A percentile compares a stretch with the other conserved stretches of the same genome.
Conservation (phyloP, 2,113 vertebrate species). For the Menura novaehollandiae region DNA sequence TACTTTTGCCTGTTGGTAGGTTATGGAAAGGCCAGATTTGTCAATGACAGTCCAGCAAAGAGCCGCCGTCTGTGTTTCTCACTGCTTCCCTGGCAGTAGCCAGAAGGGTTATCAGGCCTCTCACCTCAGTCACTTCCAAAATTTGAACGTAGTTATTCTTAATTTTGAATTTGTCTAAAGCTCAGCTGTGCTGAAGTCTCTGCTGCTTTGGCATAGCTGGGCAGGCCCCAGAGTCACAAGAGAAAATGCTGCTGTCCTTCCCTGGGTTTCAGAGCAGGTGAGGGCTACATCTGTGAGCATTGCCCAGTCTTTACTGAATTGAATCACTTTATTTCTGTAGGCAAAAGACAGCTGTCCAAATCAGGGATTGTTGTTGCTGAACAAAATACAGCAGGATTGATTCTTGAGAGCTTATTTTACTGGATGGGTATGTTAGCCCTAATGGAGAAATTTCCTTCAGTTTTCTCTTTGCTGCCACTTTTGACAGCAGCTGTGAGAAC, state of each 20-base stretch:
- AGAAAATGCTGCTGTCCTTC: background rate
- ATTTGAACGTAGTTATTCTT: background rate
- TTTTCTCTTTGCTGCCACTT: background rate
- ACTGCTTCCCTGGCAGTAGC: background rate
- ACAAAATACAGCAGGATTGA: background rate
- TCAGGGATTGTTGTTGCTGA: background rate
- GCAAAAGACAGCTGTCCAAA: background rate
- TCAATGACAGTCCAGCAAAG: background rate
- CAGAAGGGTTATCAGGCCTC: background rate
- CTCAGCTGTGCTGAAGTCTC: background rate
- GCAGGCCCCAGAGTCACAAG: background rate
- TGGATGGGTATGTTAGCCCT: background rate
- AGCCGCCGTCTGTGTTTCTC: background rate
- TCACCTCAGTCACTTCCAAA: background rate
- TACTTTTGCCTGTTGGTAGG: background rate
- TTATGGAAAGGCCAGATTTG: background rate
- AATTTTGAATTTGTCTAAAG: background rate
- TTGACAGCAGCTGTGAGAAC: background rate
- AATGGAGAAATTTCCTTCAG: background rate
- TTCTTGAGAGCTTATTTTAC: background rate
- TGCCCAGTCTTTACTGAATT: background rate
- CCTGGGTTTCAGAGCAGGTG: background rate
- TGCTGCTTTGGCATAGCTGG: background rate
- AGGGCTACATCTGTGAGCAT: background rate
- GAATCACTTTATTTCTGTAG: background rate